Evolutionary conservation across 1,140 invertebrate species (phyloP).

Genomic region (Nasonia giraulti): DNA sequence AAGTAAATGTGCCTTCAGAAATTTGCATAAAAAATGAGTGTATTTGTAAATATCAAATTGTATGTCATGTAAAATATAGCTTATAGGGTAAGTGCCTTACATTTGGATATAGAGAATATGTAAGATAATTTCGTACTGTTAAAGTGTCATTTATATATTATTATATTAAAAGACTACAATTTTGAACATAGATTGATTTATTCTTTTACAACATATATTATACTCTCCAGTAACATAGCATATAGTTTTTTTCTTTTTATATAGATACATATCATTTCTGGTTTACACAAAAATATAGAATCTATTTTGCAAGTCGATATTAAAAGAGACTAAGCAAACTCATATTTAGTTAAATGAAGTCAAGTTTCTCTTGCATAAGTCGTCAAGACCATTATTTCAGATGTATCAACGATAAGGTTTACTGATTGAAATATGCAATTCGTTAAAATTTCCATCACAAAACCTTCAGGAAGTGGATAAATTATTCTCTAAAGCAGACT

Average conservation of each 20-base stretch:
- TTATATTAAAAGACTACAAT: slow-evolving; percentile 51
- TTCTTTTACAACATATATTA: slow-evolving; percentile 73
- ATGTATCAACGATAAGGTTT: slow-evolving; percentile 2
- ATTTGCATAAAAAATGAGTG: neutral
- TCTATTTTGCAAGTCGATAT: slow-evolving; percentile 67
- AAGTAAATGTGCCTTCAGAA: neutral
- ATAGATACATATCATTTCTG: slow-evolving; percentile 61
- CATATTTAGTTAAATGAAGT: slow-evolving; percentile 51
- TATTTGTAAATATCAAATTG: slow-evolving; percentile 22
- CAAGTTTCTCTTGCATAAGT: neutral
- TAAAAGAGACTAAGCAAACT: slow-evolving; percentile 64
- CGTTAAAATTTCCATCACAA: slow-evolving; percentile 31
- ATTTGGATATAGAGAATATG: slow-evolving; percentile 3
- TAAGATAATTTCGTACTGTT: slow-evolving; percentile 19
- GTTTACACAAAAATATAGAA: slow-evolving; percentile 74
- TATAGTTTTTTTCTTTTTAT: slow-evolving; percentile 65
- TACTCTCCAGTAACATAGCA: slow-evolving; percentile 70
- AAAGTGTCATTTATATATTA: slow-evolving; percentile 46
- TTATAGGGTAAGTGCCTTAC: slow-evolving; percentile 9
- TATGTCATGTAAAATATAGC: neutral
- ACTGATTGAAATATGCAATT: slow-evolving; percentile 16
- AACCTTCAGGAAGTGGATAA: neutral
- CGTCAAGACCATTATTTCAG: neutral
- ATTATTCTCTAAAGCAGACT: neutral
- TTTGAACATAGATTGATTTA: slow-evolving; percentile 73